Evolutionary conservation across 1,140 invertebrate genomes (phyloP).

Genomic region (Drosophila bifasciata): DNA sequence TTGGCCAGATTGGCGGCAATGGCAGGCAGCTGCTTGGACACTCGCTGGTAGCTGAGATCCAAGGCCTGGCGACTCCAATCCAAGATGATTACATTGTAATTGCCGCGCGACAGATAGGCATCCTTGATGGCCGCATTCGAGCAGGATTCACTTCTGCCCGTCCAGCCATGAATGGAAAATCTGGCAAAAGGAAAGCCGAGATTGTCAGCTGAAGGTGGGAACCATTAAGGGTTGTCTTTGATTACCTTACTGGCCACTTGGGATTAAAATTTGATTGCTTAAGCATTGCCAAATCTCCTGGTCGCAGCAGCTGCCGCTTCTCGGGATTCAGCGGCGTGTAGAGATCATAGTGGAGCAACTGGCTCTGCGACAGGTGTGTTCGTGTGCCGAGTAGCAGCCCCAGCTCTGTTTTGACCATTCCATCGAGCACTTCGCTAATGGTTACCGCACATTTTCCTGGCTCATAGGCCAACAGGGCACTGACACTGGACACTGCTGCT

Average conservation of each 20-base stretch:
- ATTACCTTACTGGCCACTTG: constrained; percentile 74
- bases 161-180: constrained; percentile 75
- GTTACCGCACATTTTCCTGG: constrained; percentile 69
- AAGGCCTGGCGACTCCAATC: constrained; percentile 85
- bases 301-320: constrained; percentile 50
- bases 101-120: constrained; percentile 74
- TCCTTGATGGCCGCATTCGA: constrained; percentile 80
- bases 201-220: not conserved
- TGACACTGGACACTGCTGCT: constrained; percentile 14
- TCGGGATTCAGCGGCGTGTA: constrained; percentile 69
- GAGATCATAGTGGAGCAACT: constrained; percentile 68
- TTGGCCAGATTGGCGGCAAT: constrained; percentile 69
- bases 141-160: constrained; percentile 59
- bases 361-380: constrained; percentile 21
- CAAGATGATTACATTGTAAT: constrained; percentile 86
- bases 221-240: not conserved
- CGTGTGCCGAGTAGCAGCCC: constrained; percentile 21
- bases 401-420: constrained; percentile 49
- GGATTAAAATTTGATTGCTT: constrained; percentile 79
- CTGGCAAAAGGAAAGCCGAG: constrained; percentile 15
- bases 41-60: constrained; percentile 71
- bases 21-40: constrained; percentile 59
- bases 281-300: constrained; percentile 54
- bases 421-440: constrained; percentile 49
- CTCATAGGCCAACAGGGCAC: constrained; percentile 60